Evolutionary conservation across 2,888 invertebrate species (phyloP), one percentile per base, ranked within the genome.

Genomic region (Drosophila melanosoma): DNA sequence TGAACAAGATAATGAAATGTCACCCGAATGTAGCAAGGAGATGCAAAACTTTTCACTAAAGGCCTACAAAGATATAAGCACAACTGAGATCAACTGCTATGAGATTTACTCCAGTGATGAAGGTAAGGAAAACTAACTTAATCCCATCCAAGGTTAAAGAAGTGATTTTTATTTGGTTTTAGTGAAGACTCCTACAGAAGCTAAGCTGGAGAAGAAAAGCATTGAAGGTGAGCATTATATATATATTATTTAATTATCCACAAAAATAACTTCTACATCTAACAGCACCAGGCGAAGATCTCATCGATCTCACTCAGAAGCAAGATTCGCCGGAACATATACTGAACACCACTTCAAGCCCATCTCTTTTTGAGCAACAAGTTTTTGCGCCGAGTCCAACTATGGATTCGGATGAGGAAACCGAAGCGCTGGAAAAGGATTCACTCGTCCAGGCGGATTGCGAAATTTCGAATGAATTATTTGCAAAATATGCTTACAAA

Each of bases 61-160:
- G 8, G 71, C 69, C 4, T 88, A 77, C 23, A 83, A 73, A 8
- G 54, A 77, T 17, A 42, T 45, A 7, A 77, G 33, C 33, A 61
- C 63, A 3, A 62, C 23, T 17, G 68, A 76, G 7, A 84, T 91
- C 45, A 73, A 73, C 5, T 83, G 76, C 17, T 92, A 83, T 60
- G 92, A 93, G 76, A 75, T 86, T 3, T 91, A 81, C 53, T 92
- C 92, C 17, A 93, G 91, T 49, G 93, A 93, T 78, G 92, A 92
- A 76, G 92, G 92, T 92, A 48, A 42, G 23, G 17, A n/a, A 40
- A 35, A 2, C n/a, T 2, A 20, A 15, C 23, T 33, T 2, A 40
- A 10, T 17, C 1, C 4, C 2, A 11, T 53, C 33, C n/a, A 40
- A 29, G 33, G 11, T 10, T 15, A 10, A 32, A 45, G 26, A 12